phyloP scores from a whole-genome alignment of 2,113 vertebrate species.

The Antigone vipio region DNA sequence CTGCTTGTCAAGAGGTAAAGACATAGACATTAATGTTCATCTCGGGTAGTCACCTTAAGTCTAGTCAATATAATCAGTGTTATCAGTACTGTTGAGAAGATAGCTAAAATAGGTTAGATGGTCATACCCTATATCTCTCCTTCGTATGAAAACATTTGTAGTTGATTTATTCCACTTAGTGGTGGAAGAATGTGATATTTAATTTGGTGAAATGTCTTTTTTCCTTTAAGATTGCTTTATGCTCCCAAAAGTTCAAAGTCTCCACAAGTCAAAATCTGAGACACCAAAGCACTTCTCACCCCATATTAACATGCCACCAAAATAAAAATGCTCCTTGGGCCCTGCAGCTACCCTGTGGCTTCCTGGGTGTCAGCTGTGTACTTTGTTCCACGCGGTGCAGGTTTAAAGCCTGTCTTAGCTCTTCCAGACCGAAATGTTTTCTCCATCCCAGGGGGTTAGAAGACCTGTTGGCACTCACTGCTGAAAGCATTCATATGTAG shows the following conservation, averaged over 20 bases:
- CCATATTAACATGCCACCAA: not conserved
- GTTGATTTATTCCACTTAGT: not conserved
- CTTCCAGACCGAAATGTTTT: not conserved
- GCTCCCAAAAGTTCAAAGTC: not conserved
- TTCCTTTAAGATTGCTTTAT: not conserved
- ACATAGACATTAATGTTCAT: not conserved
- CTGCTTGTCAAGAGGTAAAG: not conserved
- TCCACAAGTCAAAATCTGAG: not conserved
- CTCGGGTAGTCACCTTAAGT: not conserved
- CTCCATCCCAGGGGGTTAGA: not conserved
- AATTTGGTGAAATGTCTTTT: not conserved
- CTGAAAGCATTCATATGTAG: not conserved
- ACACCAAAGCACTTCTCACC: not conserved
- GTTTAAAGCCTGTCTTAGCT: not conserved
- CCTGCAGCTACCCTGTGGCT: not conserved
- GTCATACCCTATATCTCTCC: not conserved
- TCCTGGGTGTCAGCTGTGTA: not conserved
- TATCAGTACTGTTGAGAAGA: not conserved
- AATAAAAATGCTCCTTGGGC: not conserved
- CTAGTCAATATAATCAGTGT: not conserved
- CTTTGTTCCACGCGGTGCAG: fast-evolving
- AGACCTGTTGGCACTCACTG: not conserved
- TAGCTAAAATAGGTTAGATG: not conserved
- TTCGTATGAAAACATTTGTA: not conserved
- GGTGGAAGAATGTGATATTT: not conserved